Evolutionary conservation across 2,113 vertebrate genomes (phyloP), one percentile per base, ranked within the genome.

Genomic region (Alectura lathami): DNA sequence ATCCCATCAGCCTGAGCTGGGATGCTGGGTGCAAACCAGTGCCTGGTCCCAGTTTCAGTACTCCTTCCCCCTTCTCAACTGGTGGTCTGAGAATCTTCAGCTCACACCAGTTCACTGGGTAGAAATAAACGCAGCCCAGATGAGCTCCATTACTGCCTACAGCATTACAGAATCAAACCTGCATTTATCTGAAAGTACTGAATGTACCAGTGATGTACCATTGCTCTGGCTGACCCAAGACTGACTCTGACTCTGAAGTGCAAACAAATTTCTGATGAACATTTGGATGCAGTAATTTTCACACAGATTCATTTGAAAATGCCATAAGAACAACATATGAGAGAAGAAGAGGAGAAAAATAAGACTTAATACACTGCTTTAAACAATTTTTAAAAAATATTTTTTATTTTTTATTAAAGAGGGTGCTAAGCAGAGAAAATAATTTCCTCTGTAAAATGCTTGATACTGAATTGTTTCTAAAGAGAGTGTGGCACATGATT

Each of bases 341-440:
- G 14, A 74, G 45, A 10, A 51, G 73, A 50, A 64, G 9, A 42
- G 8, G 9, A 22, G 45, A 56, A 56, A 56, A 56, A 32, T 11
- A 32, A 2, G 16, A 40, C 82, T 78, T 54, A n/a, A 54, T 60
- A 60, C 66, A 70, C 6, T 36, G 4, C 36, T 72, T 72, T 27
- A 13, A 43, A 51, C 2, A 18, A 14, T 5, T 67, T 51, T 4
- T 9, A n/a, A n/a, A n/a, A n/a, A n/a, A n/a, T n/a, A n/a, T 62
- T 43, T 2, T 5, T 34, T 14, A 0, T 15, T 75, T 6, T 70
- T 54, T 77, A n/a, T 29, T 12, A 1, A n/a, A 79, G 24, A 2
- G 9, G 4, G 48, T n/a, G 42, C 4, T 22, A 32, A 43, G 36
- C 9, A 9, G 38, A 54, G 5, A 12, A 45, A 40, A 51, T 54